Percentiles rank a stretch among this genome's conserved stretches.
Conservation (phyloP, 1,140 invertebrate species). For the Zaprionus ornatus region DNA sequence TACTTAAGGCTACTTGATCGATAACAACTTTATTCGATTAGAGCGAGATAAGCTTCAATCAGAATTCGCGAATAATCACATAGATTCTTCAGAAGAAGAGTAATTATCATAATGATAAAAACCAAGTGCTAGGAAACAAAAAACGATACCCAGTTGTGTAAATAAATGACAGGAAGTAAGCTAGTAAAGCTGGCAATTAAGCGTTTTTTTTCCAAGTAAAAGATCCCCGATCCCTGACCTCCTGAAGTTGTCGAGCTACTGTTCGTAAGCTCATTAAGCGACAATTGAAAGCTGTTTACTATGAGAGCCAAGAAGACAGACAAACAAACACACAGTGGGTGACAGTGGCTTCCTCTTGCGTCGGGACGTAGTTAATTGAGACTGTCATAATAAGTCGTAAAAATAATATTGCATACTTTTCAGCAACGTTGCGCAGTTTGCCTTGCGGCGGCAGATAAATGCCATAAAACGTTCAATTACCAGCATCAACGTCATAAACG, state of each 20-base stretch:
- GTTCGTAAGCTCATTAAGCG: constrained; percentile 46
- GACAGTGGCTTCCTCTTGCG: background rate
- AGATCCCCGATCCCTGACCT: background rate
- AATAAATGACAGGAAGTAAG: constrained; percentile 56
- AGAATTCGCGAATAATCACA: background rate
- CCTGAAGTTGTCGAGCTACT: constrained; percentile 7
- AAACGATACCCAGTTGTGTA: constrained; percentile 39
- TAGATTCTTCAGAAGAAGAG: background rate
- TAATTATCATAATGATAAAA: constrained; percentile 3
- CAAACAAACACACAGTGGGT: background rate
- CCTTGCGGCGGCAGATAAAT: background rate
- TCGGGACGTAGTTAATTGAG: constrained; percentile 17
- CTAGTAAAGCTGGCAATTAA: constrained; percentile 49
- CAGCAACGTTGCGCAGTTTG: constrained; percentile 41
- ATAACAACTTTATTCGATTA: background rate
- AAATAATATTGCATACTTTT: constrained; percentile 72
- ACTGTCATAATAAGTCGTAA: constrained; percentile 36
- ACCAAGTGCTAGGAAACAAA: constrained; percentile 16
- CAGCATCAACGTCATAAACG: constrained; percentile 4
- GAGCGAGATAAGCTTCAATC: background rate
- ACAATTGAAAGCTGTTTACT: constrained; percentile 29
- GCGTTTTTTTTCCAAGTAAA: constrained; percentile 18
- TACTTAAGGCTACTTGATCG: background rate
- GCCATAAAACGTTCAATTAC: background rate
- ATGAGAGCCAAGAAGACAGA: background rate